phyloP scores from a whole-genome alignment of 2,888 invertebrate genomes.

The Pterostichus madidus region DNA sequence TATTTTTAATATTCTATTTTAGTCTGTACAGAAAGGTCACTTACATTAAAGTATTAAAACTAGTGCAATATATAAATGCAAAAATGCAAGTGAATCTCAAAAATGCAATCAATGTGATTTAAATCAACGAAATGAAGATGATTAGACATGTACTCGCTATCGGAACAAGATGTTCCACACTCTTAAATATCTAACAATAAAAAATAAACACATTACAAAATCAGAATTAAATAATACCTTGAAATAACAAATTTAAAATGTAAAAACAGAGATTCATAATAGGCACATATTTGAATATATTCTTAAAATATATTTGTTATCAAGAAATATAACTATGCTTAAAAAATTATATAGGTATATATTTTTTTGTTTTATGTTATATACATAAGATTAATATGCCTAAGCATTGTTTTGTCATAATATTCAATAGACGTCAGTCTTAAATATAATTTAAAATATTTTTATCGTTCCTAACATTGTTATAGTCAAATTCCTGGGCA shows the following conservation, averaged over 20 bases:
- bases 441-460: conserved; percentile 7
- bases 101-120: conserved; percentile 54
- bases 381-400: conserved; percentile 11
- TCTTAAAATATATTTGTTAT: conserved; percentile 4
- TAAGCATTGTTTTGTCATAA: neutral
- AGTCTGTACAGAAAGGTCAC: conserved; percentile 32
- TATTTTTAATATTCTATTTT: neutral
- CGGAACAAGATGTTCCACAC: conserved; percentile 6
- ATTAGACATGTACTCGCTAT: conserved; percentile 53
- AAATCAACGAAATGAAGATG: conserved; percentile 27
- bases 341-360: too few relatives aligned
- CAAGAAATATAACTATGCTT: too few relatives aligned
- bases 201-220: conserved; percentile 26
- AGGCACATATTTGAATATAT: neutral
- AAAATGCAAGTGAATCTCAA: conserved; percentile 18
- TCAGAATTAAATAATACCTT: conserved; percentile 38
- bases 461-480: neutral
- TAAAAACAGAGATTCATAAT: conserved; percentile 22
- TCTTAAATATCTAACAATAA: conserved; percentile 17
- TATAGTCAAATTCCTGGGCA: neutral
- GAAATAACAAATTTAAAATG: conserved; percentile 14
- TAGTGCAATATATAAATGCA: conserved; percentile 38
- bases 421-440: conserved; percentile 16
- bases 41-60: conserved; percentile 17
- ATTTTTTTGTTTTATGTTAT: neutral